These are phyloP conservation scores for Verasper variegatus DNA, from an alignment of 2,113 vertebrate genomes.

Conservation along the genomic window DNA sequence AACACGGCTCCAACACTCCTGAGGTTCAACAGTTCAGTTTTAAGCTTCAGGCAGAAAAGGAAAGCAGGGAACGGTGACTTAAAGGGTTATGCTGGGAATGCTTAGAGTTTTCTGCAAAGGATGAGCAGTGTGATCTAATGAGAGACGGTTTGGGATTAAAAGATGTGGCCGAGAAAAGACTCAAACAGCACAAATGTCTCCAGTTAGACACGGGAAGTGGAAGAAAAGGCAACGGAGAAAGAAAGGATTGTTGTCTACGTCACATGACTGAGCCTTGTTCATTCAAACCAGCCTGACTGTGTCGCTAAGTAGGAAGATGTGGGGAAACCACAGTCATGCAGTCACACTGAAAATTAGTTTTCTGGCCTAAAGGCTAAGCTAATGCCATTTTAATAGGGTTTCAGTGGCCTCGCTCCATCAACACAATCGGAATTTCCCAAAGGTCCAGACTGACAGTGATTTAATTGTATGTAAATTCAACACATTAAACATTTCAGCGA, in stretches of 20 bases:
- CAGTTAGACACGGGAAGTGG: constrained; percentile 13
- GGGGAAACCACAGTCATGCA: constrained; percentile 18
- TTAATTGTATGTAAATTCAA: no score
- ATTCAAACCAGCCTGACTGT: neutral
- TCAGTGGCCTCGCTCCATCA: no score
- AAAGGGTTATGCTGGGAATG: neutral
- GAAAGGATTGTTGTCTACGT: constrained; percentile 25
- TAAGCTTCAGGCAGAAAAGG: neutral
- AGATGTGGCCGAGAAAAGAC: neutral
- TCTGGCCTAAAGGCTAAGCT: no score
- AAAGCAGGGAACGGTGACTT: rapidly evolving
- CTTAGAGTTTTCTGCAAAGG: constrained; percentile 1
- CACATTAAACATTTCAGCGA: no score
- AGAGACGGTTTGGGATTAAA: neutral
- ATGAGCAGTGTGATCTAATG: constrained; percentile 21
- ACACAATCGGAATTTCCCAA: no score
- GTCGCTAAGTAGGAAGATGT: neutral
- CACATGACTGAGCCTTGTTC: constrained; percentile 13
- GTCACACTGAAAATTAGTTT: neutral
- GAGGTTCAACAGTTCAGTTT: neutral
- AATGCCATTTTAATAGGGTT: no score
- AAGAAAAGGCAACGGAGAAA: constrained; percentile 24
- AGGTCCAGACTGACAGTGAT: no score
- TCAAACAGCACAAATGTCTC: neutral
- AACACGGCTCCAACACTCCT: neutral